Evolutionary conservation across 2,888 invertebrate species (phyloP).

Genomic region (Leptothorax acervorum): DNA sequence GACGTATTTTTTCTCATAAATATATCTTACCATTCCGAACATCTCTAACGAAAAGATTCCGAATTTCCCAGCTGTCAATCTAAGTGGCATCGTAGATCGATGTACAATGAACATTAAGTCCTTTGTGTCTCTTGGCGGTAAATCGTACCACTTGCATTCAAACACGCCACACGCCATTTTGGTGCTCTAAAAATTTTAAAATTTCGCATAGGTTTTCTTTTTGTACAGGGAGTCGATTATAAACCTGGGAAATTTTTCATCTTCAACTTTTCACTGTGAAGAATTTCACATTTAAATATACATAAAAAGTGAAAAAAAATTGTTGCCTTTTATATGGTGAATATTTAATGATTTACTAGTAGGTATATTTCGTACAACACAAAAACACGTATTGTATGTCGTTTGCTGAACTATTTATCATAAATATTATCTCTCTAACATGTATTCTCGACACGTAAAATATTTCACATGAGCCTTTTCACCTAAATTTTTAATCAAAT

Average conservation of each 20-base stretch:
- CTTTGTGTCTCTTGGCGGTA: conserved; percentile 1
- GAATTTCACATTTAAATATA: not conserved
- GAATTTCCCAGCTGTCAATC: conserved; percentile 75
- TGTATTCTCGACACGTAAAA: not conserved
- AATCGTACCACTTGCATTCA: conserved; percentile 33
- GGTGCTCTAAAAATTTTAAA: conserved; percentile 23
- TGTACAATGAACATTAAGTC: conserved; percentile 63
- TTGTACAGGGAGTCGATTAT: not conserved
- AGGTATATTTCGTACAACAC: not conserved
- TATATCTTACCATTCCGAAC: conserved; percentile 67
- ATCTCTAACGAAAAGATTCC: conserved; percentile 67
- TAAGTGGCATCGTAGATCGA: conserved; percentile 65
- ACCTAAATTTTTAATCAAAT: not conserved
- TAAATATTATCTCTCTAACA: not conserved
- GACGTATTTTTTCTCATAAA: not conserved
- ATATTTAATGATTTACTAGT: not conserved
- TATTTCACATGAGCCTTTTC: not conserved
- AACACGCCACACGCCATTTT: not conserved
- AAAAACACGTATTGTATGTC: not conserved
- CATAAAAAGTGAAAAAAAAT: not conserved
- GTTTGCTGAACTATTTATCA: not conserved
- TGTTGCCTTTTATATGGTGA: not conserved
- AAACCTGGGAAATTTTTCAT: not conserved
- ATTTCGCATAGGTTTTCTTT: not conserved
- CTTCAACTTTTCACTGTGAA: not conserved